A percentile compares a stretch with the other conserved stretches of the same genome.
Evolutionary conservation across 2,797 vertebrate species (phyloP).

Genomic region (Merluccius polli): DNA sequence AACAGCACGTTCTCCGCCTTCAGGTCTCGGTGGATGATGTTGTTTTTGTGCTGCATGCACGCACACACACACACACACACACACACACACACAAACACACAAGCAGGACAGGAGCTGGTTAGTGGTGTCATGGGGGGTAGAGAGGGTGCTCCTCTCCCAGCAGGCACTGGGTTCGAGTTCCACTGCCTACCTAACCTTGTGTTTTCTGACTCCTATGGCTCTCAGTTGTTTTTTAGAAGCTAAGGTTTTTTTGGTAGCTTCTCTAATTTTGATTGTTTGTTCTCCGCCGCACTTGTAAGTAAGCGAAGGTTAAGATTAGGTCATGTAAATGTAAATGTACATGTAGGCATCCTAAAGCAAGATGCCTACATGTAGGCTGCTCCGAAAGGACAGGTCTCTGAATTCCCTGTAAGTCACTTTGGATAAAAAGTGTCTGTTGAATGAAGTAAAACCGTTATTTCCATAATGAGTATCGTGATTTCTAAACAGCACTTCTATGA

Average conservation of each 20-base stretch:
- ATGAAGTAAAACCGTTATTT: neutral
- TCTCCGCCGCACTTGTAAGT: no score
- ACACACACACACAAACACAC: neutral
- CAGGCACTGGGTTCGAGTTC: no score
- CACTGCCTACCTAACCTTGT: no score
- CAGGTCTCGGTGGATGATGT: slow-evolving; percentile 91
- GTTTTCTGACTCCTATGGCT: no score
- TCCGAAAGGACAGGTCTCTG: neutral
- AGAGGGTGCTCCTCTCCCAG: no score
- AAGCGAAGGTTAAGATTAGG: neutral
- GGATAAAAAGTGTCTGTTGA: neutral
- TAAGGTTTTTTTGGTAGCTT: no score
- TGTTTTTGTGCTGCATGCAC: slow-evolving; percentile 80
- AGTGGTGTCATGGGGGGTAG: neutral
- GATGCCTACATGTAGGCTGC: no score
- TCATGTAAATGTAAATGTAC: neutral
- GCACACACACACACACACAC: neutral
- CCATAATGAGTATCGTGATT: neutral
- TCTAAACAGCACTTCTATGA: neutral
- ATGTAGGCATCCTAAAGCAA: neutral
- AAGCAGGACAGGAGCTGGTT: neutral
- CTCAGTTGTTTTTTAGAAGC: no score
- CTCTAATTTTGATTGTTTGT: no score
- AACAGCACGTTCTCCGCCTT: slow-evolving; percentile 95
- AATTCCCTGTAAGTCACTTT: neutral